phyloP scores from a whole-genome alignment of 2,797 vertebrate species.

The Okamejei kenojei region DNA sequence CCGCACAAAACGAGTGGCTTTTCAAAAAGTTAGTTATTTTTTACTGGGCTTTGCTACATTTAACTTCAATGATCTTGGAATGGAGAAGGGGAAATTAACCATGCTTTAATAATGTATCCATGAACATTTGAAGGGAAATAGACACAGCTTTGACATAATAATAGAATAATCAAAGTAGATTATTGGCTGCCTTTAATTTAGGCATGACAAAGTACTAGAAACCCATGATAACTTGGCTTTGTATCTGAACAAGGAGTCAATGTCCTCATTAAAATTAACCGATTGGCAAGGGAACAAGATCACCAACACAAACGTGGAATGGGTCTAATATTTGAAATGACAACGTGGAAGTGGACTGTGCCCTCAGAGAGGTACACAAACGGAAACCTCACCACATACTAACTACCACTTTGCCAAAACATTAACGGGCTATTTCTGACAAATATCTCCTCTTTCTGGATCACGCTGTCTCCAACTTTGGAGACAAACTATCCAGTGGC shows the following conservation, averaged over 20 bases:
- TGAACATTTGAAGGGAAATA: neutral
- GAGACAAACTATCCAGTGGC: too few relatives aligned
- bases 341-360: conserved; percentile 29
- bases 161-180: neutral
- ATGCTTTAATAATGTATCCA: neutral
- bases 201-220: neutral
- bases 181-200: neutral
- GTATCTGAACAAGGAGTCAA: neutral
- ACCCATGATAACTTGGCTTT: neutral
- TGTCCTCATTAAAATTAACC: neutral
- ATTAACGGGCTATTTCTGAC: too few relatives aligned
- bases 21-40: neutral
- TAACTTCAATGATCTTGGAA: neutral
- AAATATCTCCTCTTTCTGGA: too few relatives aligned
- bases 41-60: neutral
- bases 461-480: too few relatives aligned
- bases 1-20: neutral
- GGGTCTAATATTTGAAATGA: neutral
- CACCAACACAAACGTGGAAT: neutral
- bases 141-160: neutral
- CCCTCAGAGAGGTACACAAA: neutral
- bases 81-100: neutral
- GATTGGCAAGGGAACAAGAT: neutral
- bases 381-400: neutral
- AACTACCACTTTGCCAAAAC: too few relatives aligned